Base-by-base conservation (phyloP, 1,140 invertebrate genomes). In the Eriosoma lanigerum region DNA sequence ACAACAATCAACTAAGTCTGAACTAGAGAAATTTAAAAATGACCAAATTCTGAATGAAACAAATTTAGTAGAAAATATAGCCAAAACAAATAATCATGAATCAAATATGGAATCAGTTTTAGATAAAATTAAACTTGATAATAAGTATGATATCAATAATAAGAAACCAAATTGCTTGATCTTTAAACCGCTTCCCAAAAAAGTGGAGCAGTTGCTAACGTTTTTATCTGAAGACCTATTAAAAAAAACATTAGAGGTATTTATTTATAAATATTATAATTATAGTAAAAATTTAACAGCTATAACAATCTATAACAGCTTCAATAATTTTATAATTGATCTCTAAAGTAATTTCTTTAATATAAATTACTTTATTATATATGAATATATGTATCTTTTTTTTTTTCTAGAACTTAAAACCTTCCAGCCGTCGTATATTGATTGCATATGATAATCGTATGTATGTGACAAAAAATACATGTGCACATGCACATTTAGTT, bases 211-310 rank as follows among this genome's bases (percentile, higher is more conserved):
- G 29, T 24, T 78, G 15, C 0, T 26, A 10, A 60, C 17, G 26
- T 60, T 78, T 58, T 46, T 78, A 46, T 62, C 75, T 29, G 56
- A 78, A 62, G 75, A 62, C 24, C 24, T 78, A 48, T 13, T 78
- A 19, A 62, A 62, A 19, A 78, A 60, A 78, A 62, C 75, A 17
- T 60, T 60, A n/a, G 21, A 60, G 29, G 75, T 78, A 78, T 60
- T 46, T 78, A 78, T 46, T 48, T 44, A 58, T 6, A 64, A 46
- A 26, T 68, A 48, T 26, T 46, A 60, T 62, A 48, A 17, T 48
- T 78, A 1, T 38, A 44, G 17, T 32, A 38, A 38, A 4, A 38
- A 38, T 4, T 38, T 38, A 38, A n/a, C n/a, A n/a, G n/a, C n/a
- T n/a, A n/a, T n/a, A n/a, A n/a, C n/a, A n/a, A 38, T 38, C 8